Percentiles rank a stretch among this genome's conserved stretches.
These are phyloP conservation scores for Dasyprocta punctata DNA, from an alignment of 2,113 vertebrate species.

Conservation along the genomic window DNA sequence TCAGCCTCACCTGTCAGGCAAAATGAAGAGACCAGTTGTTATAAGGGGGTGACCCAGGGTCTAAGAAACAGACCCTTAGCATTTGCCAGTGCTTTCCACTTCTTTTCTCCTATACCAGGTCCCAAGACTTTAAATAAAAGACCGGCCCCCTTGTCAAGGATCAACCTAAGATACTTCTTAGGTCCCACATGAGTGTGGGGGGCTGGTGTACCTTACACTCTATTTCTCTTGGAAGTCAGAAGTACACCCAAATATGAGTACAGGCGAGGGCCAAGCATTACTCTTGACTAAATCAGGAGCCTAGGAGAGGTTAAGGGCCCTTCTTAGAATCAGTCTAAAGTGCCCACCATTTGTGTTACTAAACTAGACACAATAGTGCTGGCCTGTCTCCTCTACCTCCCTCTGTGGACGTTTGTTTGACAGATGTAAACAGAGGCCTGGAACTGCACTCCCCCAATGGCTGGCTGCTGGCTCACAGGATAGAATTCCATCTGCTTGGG, in stretches of 20 bases:
- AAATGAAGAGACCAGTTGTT: neutral
- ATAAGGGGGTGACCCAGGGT: neutral
- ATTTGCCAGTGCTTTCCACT: neutral
- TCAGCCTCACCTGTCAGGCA: neutral
- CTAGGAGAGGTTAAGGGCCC: neutral
- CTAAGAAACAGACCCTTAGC: neutral
- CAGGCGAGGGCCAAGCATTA: neutral
- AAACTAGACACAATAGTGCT: neutral
- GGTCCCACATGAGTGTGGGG: neutral
- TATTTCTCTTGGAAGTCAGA: neutral
- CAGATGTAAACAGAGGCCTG: conserved; percentile 44
- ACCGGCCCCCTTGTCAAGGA: neutral
- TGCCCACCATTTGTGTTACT: neutral
- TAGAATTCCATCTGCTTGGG: conserved; percentile 60
- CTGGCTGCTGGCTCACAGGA: conserved; percentile 39
- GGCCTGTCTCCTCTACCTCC: neutral
- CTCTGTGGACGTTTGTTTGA: conserved; percentile 29
- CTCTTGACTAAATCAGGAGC: neutral
- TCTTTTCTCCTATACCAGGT: neutral
- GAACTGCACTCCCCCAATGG: neutral
- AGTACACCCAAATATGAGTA: neutral
- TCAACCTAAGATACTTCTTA: neutral
- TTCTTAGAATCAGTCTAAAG: neutral
- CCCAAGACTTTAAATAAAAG: neutral
- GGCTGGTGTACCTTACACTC: neutral